phyloP scores from a whole-genome alignment of 1,140 invertebrate species.

The Rhyacophila brunnea region DNA sequence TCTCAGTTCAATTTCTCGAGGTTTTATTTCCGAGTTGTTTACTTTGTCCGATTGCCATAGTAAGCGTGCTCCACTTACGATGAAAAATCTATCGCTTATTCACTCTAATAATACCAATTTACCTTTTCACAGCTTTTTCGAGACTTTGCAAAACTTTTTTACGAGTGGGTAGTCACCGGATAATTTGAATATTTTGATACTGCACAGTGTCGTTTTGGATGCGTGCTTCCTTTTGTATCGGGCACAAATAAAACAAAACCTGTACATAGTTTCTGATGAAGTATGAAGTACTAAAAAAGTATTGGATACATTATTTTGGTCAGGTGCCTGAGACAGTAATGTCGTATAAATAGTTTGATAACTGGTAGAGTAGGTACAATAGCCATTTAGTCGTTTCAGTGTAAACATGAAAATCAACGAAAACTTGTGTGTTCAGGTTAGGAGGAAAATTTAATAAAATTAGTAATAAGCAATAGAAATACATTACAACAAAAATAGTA shows the following conservation, averaged over 20 bases:
- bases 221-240: background rate
- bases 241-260: background rate
- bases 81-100: too few species aligned
- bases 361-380: constrained; percentile 12
- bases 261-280: background rate
- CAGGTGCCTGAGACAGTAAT: constrained; percentile 1
- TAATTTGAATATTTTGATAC: background rate
- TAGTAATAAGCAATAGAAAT: too few species aligned
- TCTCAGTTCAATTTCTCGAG: background rate
- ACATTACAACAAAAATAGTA: too few species aligned
- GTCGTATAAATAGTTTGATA: constrained; percentile 32
- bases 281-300: background rate
- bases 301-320: constrained; percentile 2
- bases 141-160: background rate
- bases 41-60: background rate
- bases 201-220: background rate
- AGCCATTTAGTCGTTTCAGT: constrained; percentile 12
- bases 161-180: background rate
- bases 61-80: constrained; percentile 3
- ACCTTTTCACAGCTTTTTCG: too few species aligned
- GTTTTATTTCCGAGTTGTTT: constrained; percentile 1
- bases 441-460: background rate
- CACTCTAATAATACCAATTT: too few species aligned
- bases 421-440: constrained; percentile 22
- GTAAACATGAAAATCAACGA: constrained; percentile 26